Evolutionary conservation across 2,888 invertebrate genomes (phyloP).

Genomic region (Eupithecia abbreviata): DNA sequence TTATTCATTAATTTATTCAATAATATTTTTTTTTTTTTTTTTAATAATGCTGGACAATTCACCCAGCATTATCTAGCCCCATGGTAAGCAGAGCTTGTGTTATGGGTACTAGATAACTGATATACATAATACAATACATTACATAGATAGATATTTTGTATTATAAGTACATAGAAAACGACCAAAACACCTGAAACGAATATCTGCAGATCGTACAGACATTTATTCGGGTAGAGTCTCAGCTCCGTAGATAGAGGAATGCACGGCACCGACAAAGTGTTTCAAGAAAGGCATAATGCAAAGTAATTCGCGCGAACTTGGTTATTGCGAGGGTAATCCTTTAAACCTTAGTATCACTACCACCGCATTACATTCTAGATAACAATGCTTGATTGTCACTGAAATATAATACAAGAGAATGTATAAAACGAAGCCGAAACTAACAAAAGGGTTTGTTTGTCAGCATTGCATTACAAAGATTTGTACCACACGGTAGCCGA

Average conservation of each 20-base stretch:
- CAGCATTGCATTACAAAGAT: slow-evolving; percentile 66
- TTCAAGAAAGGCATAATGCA: slow-evolving; percentile 55
- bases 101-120: too few relatives aligned
- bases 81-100: too few relatives aligned
- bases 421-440: slow-evolving; percentile 56
- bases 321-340: slow-evolving; percentile 71
- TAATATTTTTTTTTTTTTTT: too few relatives aligned
- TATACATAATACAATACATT: too few relatives aligned
- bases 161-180: too few relatives aligned
- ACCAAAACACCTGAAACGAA: too few relatives aligned
- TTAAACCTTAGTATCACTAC: slow-evolving; percentile 78
- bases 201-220: too few relatives aligned
- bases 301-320: slow-evolving; percentile 66
- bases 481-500: slow-evolving; percentile 72
- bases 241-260: background rate
- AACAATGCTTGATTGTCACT: slow-evolving; percentile 72
- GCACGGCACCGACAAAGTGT: slow-evolving; percentile 42
- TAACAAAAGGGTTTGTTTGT: slow-evolving; percentile 78
- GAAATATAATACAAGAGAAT: slow-evolving; percentile 61
- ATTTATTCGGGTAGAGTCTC: background rate
- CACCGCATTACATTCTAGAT: slow-evolving; percentile 55
- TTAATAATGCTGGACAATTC: too few relatives aligned
- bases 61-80: too few relatives aligned
- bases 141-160: too few relatives aligned
- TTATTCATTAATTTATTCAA: too few relatives aligned